Evolutionary conservation across 2,113 vertebrate genomes (phyloP).

Genomic region (Corapipo altera): DNA sequence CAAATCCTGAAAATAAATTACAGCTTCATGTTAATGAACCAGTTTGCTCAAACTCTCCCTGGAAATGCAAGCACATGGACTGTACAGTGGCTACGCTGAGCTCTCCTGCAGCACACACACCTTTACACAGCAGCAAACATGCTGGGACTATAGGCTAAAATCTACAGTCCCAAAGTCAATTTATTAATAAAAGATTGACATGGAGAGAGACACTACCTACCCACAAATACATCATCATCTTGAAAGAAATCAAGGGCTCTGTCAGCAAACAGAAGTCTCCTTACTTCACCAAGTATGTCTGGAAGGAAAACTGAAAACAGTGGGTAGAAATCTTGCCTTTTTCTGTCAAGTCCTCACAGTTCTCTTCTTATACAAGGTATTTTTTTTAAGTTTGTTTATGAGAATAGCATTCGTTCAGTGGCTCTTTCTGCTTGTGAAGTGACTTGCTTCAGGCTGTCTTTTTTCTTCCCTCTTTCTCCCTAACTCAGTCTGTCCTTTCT

Average conservation of each 20-base stretch:
- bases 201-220: conserved; percentile 82
- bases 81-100: neutral
- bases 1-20: conserved; percentile 62
- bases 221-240: conserved; percentile 96
- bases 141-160: conserved; percentile 48
- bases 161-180: conserved; percentile 62
- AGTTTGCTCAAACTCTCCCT: conserved; percentile 52
- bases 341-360: conserved; percentile 78
- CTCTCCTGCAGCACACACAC: conserved; percentile 47
- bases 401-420: conserved; percentile 79
- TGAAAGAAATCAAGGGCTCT: conserved; percentile 80
- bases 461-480: conserved; percentile 60
- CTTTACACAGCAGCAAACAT: conserved; percentile 28
- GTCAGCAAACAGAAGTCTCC: conserved; percentile 80
- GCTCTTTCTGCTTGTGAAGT: conserved; percentile 77
- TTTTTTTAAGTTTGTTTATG: conserved; percentile 79
- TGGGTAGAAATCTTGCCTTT: conserved; percentile 80
- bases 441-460: conserved; percentile 78
- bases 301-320: conserved; percentile 79
- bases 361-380: conserved; percentile 74
- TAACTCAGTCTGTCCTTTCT: conserved; percentile 65
- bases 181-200: conserved; percentile 73
- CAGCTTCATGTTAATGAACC: conserved; percentile 59
- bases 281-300: conserved; percentile 84
- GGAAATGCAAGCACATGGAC: conserved; percentile 50